Percentiles rank a stretch among this genome's conserved stretches.
Evolutionary conservation across 2,113 vertebrate species (phyloP).

Genomic region (Arenaria interpres): DNA sequence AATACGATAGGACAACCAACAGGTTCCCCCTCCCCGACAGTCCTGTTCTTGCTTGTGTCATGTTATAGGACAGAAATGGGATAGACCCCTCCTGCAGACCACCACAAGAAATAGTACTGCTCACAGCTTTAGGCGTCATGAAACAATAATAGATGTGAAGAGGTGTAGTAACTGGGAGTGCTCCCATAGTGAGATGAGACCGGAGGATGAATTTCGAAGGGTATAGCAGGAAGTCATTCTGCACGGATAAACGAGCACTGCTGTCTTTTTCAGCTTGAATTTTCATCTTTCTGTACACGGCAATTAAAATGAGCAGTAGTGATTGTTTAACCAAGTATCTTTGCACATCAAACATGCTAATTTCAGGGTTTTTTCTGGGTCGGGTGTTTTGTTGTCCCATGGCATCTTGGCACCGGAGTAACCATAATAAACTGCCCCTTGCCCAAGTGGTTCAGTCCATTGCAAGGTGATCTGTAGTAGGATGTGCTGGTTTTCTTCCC

Average conservation of each 20-base stretch:
- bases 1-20: neutral
- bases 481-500: neutral
- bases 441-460: neutral
- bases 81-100: neutral
- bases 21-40: neutral
- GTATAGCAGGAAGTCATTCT: slow-evolving; percentile 12
- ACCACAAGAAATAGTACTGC: neutral
- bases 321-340: slow-evolving; percentile 28
- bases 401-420: neutral
- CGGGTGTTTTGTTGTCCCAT: neutral
- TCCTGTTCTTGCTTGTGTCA: neutral
- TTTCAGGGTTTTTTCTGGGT: neutral
- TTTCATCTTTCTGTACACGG: slow-evolving; percentile 1
- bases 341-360: slow-evolving; percentile 11
- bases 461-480: neutral
- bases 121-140: slow-evolving; percentile 10
- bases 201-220: slow-evolving; percentile 40
- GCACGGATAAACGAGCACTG: neutral
- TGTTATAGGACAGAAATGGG: neutral
- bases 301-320: neutral
- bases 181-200: slow-evolving; percentile 14
- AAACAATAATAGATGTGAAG: slow-evolving; percentile 21
- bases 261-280: slow-evolving; percentile 16
- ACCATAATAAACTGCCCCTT: neutral
- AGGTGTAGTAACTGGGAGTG: slow-evolving; percentile 30